Base-by-base conservation (phyloP, 1,140 invertebrate genomes). In the Sarcophaga bullata region DNA sequence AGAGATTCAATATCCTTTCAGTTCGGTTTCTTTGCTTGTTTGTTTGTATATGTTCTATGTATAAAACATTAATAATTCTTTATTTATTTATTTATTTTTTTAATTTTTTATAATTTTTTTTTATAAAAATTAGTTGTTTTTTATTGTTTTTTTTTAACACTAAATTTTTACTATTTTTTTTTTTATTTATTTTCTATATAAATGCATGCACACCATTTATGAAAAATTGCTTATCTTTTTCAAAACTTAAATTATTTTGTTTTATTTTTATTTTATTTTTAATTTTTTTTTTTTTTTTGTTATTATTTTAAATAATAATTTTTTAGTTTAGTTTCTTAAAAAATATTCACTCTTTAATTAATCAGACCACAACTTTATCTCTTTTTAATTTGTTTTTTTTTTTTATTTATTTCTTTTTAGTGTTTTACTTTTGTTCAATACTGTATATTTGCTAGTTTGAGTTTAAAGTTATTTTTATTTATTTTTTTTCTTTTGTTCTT, bases 191-290 rank as follows among this genome's bases (percentile, higher is more conserved):
- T 25, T 19, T 72, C 62, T 76, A 75, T 76, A 76, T 76, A 76
- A 76, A 76, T 49, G 73, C 73, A 76, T 76, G 48, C 73, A 76
- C 73, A 76, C 75, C 75, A 78, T 78, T 78, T 78, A 78, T 78
- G 75, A 78, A 78, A 68, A 78, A 78, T 78, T 78, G 75, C 75
- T 78, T 78, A 78, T 78, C 75, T 78, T 78, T 78, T 68, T 68
- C 17, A 68, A 7, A 15, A 58, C 25, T 37, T 37, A 37, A 37
- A 37, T 37, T 78, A 78, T 25, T 78, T 78, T 50, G 6, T 75
- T 62, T 72, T 72, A 72, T 72, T 72, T 72, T 72, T 72, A 7
- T 72, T 11, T 72, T n/a, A n/a, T n/a, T 72, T 72, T 17, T 19
- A 72, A 7, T 54, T 54, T 15, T 54, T 10, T 72, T 25, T 4